Evolutionary conservation across 2,888 invertebrate genomes (phyloP).

Genomic region (Abscondita cerata): DNA sequence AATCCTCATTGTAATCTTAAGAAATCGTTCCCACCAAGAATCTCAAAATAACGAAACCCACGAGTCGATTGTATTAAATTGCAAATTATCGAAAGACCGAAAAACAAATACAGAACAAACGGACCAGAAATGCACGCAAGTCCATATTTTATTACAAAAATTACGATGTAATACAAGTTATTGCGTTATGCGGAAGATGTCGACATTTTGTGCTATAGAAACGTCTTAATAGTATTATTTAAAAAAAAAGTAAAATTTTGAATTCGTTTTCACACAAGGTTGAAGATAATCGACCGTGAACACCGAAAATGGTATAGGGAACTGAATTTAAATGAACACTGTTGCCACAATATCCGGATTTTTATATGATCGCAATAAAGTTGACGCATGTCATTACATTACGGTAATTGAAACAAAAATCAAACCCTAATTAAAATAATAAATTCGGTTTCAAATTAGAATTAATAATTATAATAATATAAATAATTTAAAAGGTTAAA

Average conservation of each 20-base stretch:
- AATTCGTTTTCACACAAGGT: not conserved
- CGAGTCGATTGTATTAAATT: not conserved
- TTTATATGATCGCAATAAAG: too few relatives aligned
- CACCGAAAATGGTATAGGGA: not conserved
- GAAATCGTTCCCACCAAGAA: not conserved
- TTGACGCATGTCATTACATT: too few relatives aligned
- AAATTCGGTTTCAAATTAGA: too few relatives aligned
- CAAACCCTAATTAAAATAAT: too few relatives aligned
- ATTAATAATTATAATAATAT: too few relatives aligned
- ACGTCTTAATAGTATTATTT: not conserved
- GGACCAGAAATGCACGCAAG: not conserved
- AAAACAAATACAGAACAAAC: not conserved
- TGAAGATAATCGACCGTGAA: not conserved
- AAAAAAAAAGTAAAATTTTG: not conserved
- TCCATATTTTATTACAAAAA: not conserved
- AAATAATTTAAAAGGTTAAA: too few relatives aligned
- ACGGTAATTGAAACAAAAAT: too few relatives aligned
- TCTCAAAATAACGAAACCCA: not conserved
- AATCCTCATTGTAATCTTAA: not conserved
- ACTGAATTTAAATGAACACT: not conserved
- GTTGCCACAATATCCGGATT: too few relatives aligned
- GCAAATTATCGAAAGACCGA: not conserved
- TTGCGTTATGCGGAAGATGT: not conserved
- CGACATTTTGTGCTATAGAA: not conserved
- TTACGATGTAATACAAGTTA: not conserved